A percentile compares a stretch with the other conserved stretches of the same genome.
Conservation (phyloP, 1,140 invertebrate species). For the Phthorimaea operculella region DNA sequence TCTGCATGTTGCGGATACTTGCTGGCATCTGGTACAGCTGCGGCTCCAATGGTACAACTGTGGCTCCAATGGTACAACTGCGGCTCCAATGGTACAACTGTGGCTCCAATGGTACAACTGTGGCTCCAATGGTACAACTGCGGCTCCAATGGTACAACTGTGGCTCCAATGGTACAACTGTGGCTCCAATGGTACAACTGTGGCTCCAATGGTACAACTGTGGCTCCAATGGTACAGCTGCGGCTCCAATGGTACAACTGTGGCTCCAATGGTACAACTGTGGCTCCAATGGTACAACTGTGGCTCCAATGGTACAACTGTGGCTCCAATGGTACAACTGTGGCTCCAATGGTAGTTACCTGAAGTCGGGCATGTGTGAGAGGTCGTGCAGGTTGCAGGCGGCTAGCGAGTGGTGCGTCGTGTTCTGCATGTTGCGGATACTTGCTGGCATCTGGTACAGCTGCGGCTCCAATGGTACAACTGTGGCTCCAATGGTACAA, state of each 20-base stretch:
- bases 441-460: constrained; percentile 26
- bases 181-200: background rate
- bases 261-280: background rate
- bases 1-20: constrained; percentile 17
- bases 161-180: background rate
- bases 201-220: background rate
- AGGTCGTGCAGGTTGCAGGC: constrained; percentile 78
- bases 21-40: constrained; percentile 28
- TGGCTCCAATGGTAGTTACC: constrained; percentile 41
- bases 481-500: background rate
- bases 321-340: too few species aligned
- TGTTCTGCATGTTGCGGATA: constrained; percentile 17
- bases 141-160: background rate
- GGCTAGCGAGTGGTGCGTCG: constrained; percentile 25
- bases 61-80: too few species aligned
- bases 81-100: background rate
- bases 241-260: background rate
- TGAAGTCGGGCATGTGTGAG: constrained; percentile 69
- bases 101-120: background rate
- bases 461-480: constrained; percentile 36
- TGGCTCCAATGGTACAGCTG: background rate
- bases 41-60: constrained; percentile 37
- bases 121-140: background rate
- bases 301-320: background rate
- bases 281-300: background rate